Evolutionary conservation across 1,140 invertebrate species (phyloP).

Genomic region (Cheumatopsyche charites): DNA sequence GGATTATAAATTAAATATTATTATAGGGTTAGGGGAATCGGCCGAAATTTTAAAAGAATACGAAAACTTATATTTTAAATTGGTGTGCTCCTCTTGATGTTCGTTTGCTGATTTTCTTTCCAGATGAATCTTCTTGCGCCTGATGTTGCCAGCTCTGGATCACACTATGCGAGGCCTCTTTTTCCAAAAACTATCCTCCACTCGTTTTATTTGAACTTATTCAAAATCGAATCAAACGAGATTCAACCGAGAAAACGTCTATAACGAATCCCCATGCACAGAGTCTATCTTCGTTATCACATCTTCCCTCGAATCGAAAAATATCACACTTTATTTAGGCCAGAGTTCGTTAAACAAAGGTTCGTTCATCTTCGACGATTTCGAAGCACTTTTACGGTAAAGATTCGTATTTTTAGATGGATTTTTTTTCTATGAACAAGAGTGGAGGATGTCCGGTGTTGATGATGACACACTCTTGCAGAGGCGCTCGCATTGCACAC

Average conservation of each 20-base stretch:
- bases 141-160: slow-evolving; percentile 40
- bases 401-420: slow-evolving; percentile 1
- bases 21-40: neutral
- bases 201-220: slow-evolving; percentile 17
- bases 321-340: slow-evolving; percentile 13
- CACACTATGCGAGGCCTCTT: slow-evolving; percentile 16
- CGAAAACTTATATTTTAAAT: slow-evolving; percentile 31
- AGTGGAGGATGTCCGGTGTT: slow-evolving; percentile 36
- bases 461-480: slow-evolving; percentile 40
- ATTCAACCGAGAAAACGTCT: neutral
- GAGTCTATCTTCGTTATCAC: neutral
- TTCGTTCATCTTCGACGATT: slow-evolving; percentile 27
- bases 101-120: slow-evolving; percentile 40
- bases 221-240: neutral
- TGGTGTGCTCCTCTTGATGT: slow-evolving; percentile 46
- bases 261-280: slow-evolving; percentile 12
- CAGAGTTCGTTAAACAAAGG: slow-evolving; percentile 14
- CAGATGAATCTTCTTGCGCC: slow-evolving; percentile 43
- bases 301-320: slow-evolving; percentile 2
- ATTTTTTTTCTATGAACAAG: slow-evolving; percentile 22
- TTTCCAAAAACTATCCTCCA: slow-evolving; percentile 27
- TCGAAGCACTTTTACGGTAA: neutral
- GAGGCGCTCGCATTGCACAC: slow-evolving; percentile 40
- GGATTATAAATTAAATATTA: slow-evolving; percentile 17
- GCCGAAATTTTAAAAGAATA: slow-evolving; percentile 32